Base-by-base conservation (phyloP, 1,140 invertebrate genomes). In the Pseudomyrmex sp. region DNA sequence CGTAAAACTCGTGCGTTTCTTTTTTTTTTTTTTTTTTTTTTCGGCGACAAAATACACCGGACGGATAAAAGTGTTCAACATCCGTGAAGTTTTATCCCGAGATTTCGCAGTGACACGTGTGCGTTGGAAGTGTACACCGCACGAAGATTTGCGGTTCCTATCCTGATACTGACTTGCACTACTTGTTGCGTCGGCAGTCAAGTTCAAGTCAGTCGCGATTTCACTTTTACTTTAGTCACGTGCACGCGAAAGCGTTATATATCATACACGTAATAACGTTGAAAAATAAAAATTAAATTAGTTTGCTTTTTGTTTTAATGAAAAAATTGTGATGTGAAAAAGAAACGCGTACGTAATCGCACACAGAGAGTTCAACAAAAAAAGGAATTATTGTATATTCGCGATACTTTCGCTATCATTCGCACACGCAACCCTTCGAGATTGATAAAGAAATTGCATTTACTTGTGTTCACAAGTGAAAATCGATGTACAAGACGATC, bases 101-200 rank as follows among this genome's bases (percentile, higher is more conserved):
- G 82, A 83, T 68, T 65, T 83, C 82, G 26, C 82, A 12, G 73
- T 77, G 82, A 66, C 75, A 56, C 54, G 73, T 65, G 72, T 65
- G 62, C 61, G 73, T 83, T 50, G 20, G 44, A 84, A 46, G 69
- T 68, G 65, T 85, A 85, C 56, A 82, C 54, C 20, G 52, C 68
- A 59, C 52, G 68, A 63, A 79, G 77, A 85, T 83, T 85, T 85
- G 83, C 83, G 68, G 77, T 85, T 82, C 44, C 69, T 72, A 20
- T 74, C 59, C 35, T 69, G 77, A 85, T 85, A 85, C 68, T 82
- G 35, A 85, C 83, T 79, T 79, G 65, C 46, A 74, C 83, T 82
- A 85, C 83, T 85, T 85, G 83, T 85, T 85, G 83, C 83, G 44
- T 68, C 77, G 18, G 61, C 69, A 83, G 35, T 66, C 73, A 77